Conservation (phyloP, 1,140 invertebrate genomes). For the Charaxes varanes region DNA sequence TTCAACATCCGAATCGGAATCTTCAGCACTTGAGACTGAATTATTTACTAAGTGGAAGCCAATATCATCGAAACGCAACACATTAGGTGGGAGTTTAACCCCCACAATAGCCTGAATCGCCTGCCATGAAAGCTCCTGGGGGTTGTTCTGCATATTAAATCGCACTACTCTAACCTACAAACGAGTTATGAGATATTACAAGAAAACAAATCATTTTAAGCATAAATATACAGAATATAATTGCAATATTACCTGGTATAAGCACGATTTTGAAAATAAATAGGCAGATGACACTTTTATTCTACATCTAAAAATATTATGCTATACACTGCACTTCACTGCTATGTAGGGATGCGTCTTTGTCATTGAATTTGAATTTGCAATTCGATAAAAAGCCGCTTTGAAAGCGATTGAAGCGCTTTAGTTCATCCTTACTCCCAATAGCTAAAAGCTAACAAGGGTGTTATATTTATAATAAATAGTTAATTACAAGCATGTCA, state of each 20-base stretch:
- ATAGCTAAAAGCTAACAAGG: too few species aligned
- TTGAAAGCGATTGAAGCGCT: constrained; percentile 21
- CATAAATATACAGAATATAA: constrained; percentile 32
- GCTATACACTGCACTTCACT: constrained; percentile 55
- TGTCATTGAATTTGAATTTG: constrained; percentile 39
- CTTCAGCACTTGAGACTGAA: constrained; percentile 57
- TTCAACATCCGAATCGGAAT: constrained; percentile 72
- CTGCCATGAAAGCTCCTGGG: constrained; percentile 75
- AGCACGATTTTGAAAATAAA: constrained; percentile 54
- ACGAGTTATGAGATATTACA: constrained; percentile 64
- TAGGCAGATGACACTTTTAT: constrained; percentile 68
- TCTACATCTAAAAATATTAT: constrained; percentile 76
- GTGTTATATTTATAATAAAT: too few species aligned
- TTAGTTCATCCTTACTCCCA: too few species aligned
- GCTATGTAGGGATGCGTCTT: constrained; percentile 47
- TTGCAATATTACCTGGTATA: constrained; percentile 59
- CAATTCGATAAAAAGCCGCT: constrained; percentile 22
- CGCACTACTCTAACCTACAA: constrained; percentile 74
- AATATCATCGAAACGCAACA: constrained; percentile 72
- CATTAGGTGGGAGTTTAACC: constrained; percentile 71
- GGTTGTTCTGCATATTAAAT: constrained; percentile 74
- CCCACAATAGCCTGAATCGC: constrained; percentile 73
- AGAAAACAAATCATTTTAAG: constrained; percentile 26
- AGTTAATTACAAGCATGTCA: too few species aligned
- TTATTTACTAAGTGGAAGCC: constrained; percentile 68